These are phyloP conservation scores for Microtus ochrogaster DNA, from an alignment of 2,113 vertebrate genomes.

Conservation along the genomic window DNA sequence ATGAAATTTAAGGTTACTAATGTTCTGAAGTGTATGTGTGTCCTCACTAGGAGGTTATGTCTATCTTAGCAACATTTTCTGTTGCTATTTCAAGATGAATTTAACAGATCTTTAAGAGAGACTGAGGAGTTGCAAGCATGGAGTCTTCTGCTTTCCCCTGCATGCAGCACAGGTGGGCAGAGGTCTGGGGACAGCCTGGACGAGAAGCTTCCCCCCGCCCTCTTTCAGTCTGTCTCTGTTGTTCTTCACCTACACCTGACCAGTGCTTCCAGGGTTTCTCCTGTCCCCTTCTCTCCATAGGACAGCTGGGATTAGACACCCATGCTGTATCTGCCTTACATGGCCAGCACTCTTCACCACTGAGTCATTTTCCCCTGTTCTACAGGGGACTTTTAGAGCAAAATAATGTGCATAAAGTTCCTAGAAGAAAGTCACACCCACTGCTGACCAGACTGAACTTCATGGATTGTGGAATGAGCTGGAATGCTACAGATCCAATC, in stretches of 20 bases:
- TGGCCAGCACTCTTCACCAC: background rate
- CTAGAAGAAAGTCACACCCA: background rate
- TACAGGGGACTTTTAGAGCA: background rate
- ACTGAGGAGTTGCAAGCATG: background rate
- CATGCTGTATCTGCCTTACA: background rate
- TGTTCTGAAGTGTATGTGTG: background rate
- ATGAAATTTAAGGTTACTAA: background rate
- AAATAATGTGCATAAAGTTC: background rate
- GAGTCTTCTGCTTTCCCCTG: no score
- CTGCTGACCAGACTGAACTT: background rate
- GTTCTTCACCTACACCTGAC: background rate
- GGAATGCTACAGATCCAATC: background rate
- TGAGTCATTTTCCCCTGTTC: background rate
- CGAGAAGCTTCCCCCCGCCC: background rate
- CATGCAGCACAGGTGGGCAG: background rate
- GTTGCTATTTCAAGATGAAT: background rate
- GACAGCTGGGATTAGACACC: background rate
- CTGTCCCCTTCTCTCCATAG: background rate
- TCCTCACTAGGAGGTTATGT: background rate
- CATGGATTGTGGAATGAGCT: background rate
- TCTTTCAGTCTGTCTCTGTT: no score
- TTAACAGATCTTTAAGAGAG: background rate
- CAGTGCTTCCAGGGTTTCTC: background rate
- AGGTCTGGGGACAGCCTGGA: background rate
- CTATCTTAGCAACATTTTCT: background rate